Percentiles rank a stretch among this genome's conserved stretches.
These are phyloP conservation scores for Drosophila kokeensis DNA, from an alignment of 2,888 invertebrate species.

Conservation along the genomic window DNA sequence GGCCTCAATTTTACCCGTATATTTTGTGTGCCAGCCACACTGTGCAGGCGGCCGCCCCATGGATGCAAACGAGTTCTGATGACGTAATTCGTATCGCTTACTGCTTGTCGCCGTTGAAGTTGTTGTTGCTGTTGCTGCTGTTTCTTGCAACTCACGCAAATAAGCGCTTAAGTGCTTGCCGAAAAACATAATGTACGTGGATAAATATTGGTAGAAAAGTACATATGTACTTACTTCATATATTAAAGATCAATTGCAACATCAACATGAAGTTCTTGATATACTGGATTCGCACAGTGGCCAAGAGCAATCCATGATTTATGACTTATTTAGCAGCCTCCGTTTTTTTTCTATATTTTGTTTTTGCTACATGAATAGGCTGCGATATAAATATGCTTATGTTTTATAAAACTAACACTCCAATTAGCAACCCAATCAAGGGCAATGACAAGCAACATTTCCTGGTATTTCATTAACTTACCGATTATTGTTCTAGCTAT, in stretches of 20 bases:
- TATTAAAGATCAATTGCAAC: slow-evolving; percentile 60
- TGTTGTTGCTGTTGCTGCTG: slow-evolving; percentile 23
- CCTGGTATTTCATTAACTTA: not conserved
- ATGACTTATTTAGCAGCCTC: not conserved
- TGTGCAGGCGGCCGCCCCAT: slow-evolving; percentile 42
- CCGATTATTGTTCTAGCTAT: not conserved
- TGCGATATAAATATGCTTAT: not conserved
- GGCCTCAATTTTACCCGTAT: slow-evolving; percentile 60
- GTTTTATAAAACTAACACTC: not conserved
- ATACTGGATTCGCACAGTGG: slow-evolving; percentile 42
- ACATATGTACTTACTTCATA: not conserved
- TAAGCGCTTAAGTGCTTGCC: slow-evolving; percentile 37
- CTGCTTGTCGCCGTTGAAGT: slow-evolving; percentile 31
- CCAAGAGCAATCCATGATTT: not conserved
- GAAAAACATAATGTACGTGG: slow-evolving; percentile 49
- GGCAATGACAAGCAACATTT: slow-evolving; percentile 9
- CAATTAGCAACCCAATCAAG: slow-evolving; percentile 2
- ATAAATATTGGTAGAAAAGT: slow-evolving; percentile 11
- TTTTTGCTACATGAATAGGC: not conserved
- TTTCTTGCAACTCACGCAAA: slow-evolving; percentile 68
- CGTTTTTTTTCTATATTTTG: not conserved
- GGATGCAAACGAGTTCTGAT: slow-evolving; percentile 76
- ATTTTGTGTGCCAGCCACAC: slow-evolving; percentile 38
- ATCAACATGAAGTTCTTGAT: slow-evolving; percentile 66
- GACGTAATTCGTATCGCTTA: slow-evolving; percentile 62